phyloP scores from a whole-genome alignment of 2,113 vertebrate species.

The Cebus imitator region DNA sequence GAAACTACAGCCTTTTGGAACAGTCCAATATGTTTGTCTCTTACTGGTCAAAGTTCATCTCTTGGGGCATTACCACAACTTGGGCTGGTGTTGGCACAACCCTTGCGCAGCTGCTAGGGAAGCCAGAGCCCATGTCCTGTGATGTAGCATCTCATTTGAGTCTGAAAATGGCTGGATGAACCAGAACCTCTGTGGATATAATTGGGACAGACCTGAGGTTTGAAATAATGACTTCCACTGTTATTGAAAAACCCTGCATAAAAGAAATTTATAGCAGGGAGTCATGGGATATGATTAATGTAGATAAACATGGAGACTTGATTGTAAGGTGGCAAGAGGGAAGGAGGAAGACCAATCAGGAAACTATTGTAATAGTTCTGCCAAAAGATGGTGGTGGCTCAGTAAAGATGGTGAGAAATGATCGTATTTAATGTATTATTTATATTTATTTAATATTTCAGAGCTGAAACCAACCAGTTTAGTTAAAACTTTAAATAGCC shows the following conservation, averaged over 20 bases:
- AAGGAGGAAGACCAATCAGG: not conserved
- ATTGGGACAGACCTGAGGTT: not conserved
- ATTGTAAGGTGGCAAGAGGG: not conserved
- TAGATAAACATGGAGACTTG: not conserved
- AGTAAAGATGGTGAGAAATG: not conserved
- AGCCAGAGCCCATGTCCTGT: not conserved
- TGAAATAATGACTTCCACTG: not conserved
- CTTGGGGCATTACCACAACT: not conserved
- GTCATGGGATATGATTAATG: not conserved
- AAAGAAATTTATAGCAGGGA: not conserved
- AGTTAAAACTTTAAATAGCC: slow-evolving; percentile 8
- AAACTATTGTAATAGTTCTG: slow-evolving; percentile 9
- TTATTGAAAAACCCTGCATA: not conserved
- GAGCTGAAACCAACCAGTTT: not conserved
- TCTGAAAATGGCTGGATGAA: not conserved
- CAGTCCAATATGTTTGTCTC: not conserved
- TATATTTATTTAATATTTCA: not conserved
- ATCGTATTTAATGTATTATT: not conserved
- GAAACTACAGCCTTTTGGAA: not conserved
- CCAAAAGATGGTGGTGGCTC: not conserved
- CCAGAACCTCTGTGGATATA: not conserved
- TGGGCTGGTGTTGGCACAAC: not conserved
- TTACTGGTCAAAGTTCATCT: not conserved
- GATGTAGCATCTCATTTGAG: not conserved
- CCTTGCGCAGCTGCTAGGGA: not conserved